These are phyloP conservation scores for Monodelphis domestica DNA, from an alignment of 2,797 vertebrate genomes.

Conservation along the genomic window DNA sequence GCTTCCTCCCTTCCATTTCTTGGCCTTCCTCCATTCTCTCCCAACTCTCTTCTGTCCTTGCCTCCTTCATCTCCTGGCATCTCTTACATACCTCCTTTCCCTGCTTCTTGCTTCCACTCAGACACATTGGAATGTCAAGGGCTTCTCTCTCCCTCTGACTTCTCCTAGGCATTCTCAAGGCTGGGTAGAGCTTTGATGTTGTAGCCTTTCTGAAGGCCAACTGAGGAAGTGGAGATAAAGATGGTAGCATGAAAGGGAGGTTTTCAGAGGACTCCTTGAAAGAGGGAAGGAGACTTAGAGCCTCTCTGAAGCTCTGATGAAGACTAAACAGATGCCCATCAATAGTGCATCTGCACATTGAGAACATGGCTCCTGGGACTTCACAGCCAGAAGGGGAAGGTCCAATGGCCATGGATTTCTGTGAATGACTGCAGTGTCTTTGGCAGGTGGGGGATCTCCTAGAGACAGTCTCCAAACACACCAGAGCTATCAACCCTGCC, in stretches of 20 bases:
- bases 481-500: slow-evolving; percentile 63
- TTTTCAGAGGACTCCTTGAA: background rate
- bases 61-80: slow-evolving; percentile 38
- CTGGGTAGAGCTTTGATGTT: slow-evolving; percentile 68
- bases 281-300: background rate
- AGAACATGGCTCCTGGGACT: slow-evolving; percentile 41
- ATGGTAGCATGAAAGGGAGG: background rate
- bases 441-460: slow-evolving; percentile 26
- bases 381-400: slow-evolving; percentile 49
- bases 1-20: slow-evolving; percentile 9
- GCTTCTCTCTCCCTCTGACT: slow-evolving; percentile 58
- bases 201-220: background rate
- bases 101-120: slow-evolving; percentile 53
- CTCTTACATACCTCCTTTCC: slow-evolving; percentile 35
- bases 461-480: slow-evolving; percentile 60
- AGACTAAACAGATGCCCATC: slow-evolving; percentile 63
- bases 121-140: slow-evolving; percentile 50
- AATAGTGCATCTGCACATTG: slow-evolving; percentile 60
- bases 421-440: slow-evolving; percentile 67
- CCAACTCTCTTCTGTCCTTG: background rate
- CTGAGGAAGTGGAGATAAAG: background rate
- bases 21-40: slow-evolving; percentile 22
- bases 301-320: slow-evolving; percentile 7
- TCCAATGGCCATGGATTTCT: background rate
- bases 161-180: slow-evolving; percentile 68